Base-by-base conservation (phyloP, 92 coral and sea anemone genomes). In the Umimayanthus kanabou region DNA sequence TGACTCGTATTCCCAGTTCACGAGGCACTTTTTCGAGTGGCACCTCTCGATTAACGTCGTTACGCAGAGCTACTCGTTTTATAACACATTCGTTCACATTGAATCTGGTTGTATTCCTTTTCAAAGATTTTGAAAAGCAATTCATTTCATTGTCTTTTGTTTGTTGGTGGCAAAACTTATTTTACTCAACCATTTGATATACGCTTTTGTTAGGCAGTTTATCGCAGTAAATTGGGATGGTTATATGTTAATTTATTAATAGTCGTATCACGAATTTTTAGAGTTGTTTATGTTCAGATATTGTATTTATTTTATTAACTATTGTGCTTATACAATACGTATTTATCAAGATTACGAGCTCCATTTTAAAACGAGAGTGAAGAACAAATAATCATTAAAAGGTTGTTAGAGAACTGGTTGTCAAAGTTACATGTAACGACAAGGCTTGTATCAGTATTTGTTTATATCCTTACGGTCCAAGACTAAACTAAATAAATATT, bases 11-110 rank as follows among this genome's bases (percentile, higher is more conserved):
- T n/a, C 4, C 3, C 25, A 22, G 9, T 61, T 33, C 43, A 10
- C 13, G 84, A 39, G 4, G 71, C 15, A 57, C 47, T 28, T 57
- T 43, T 49, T 79, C 15, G 30, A 67, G 30, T 66, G 9, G 73
- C 9, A 9, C n/a, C 58, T 23, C 73, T 47, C 26, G 82, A 37
- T 13, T 39, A 11, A 14, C 18, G 67, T 64, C 23, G 13, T 26
- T 47, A 28, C 57, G 55, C 76, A 83, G 67, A 83, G 43, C 77
- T 47, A 69, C 77, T 26, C 78, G 39, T 45, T 75, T 37, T 47
- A 70, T 83, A 83, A 69, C 77, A 70, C 65, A 49, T 72, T 83
- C 87, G 87, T 83, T 83, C 87, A 83, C 87, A 83, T 83, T 83
- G 87, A 83, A 83, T 83, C 87, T 70, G 87, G 61, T 15, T 83